Evolutionary conservation across 2,797 vertebrate genomes (phyloP).

Genomic region (Typhlichthys subterraneus): DNA sequence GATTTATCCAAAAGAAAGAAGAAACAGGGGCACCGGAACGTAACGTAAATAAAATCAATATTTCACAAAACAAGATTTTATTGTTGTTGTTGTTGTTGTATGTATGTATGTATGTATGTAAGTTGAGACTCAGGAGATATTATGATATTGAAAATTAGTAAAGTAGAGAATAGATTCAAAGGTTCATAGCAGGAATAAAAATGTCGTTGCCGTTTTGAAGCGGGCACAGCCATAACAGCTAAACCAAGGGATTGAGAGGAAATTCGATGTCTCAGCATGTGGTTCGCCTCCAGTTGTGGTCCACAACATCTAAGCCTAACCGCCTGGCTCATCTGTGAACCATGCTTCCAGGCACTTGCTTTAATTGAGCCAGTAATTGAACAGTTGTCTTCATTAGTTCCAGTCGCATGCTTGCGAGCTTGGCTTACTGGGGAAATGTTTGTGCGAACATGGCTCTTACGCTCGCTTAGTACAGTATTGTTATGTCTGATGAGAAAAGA

Average conservation of each 20-base stretch:
- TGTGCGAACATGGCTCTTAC: constrained; percentile 44
- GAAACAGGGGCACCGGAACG: constrained; percentile 65
- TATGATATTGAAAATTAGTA: constrained; percentile 42
- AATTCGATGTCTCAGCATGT: constrained; percentile 48
- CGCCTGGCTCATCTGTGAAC: constrained; percentile 71
- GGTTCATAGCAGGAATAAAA: constrained; percentile 34
- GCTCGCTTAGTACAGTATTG: constrained; percentile 26
- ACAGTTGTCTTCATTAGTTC: constrained; percentile 87
- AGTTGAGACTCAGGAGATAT: constrained; percentile 52
- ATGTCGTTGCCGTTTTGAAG: constrained; percentile 49
- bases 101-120: constrained; percentile 1
- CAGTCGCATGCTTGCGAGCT: constrained; percentile 72
- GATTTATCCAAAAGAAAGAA: constrained; percentile 66
- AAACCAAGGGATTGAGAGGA: constrained; percentile 60
- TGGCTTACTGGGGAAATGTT: constrained; percentile 72
- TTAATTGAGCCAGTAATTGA: constrained; percentile 85
- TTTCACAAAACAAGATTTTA: constrained; percentile 66
- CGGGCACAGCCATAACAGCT: constrained; percentile 55
- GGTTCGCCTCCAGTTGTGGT: constrained; percentile 63
- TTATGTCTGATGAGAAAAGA: constrained; percentile 38
- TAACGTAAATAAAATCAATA: constrained; percentile 74
- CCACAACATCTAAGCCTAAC: constrained; percentile 63
- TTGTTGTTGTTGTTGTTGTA: constrained; percentile 55
- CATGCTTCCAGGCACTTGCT: constrained; percentile 74
- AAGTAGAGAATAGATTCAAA: constrained; percentile 38